Base-by-base conservation (phyloP, 1,140 invertebrate genomes). In the Halyomorpha halys region DNA sequence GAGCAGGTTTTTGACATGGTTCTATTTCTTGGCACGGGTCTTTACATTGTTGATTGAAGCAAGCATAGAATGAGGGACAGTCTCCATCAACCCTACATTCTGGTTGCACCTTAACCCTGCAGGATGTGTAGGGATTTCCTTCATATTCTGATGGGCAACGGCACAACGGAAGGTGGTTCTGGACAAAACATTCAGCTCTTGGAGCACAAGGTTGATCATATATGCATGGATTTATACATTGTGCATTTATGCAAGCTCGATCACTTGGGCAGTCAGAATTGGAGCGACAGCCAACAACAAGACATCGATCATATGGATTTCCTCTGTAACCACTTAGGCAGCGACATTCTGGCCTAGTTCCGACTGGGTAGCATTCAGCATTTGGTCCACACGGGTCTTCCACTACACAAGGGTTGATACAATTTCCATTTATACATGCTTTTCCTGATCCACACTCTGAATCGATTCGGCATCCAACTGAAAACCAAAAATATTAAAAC, bases 251-350 rank as follows among this genome's bases (percentile, higher is more conserved):
- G 72, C 92, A 96, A 68, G 88, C 83, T 71, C 86, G 83, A 69
- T 93, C 86, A 39, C 79, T 76, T 1, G 91, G 89, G 76, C 92
- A 96, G 66, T 95, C 91, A 65, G 86, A 86, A 73, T 93, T 91
- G 62, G 86, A 86, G 69, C 84, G 82, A 76, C 92, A 95, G n/a
- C 90, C 92, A 49, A 94, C 83, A 9, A 88, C 79, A 64, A 81
- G 78, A 70, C 91, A 94, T 62, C 84, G 81, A 21, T 83, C 81
- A 65, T 82, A 82, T 2, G 90, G 83, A 76, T 94, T 87, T 45
- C 90, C 90, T 67, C 88, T 80, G 69, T 86, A 90, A 54, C 91
- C 90, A 66, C 83, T 81, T 11, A 81, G 76, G 71, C 91, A 95
- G 59, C 85, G 81, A 73, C 91, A 95, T 68, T 88, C 79, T 1